A percentile compares a stretch with the other conserved stretches of the same genome.
These are phyloP conservation scores for Hyles vespertilio DNA, from an alignment of 1,140 invertebrate species.

Conservation along the genomic window DNA sequence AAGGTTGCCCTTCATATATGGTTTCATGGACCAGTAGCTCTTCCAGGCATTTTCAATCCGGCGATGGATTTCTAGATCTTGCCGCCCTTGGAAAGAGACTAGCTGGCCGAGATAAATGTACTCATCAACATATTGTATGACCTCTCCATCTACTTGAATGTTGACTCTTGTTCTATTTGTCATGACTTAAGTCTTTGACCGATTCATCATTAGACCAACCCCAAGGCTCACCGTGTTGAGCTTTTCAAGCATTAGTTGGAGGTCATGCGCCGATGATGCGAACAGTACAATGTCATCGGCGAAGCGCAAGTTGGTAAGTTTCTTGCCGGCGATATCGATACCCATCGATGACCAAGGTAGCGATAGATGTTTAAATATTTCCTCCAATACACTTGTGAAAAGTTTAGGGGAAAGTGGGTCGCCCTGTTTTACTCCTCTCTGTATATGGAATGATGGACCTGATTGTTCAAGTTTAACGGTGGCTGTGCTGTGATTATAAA, in stretches of 20 bases:
- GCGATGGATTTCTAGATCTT: too few relatives aligned
- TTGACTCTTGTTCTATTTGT: background rate
- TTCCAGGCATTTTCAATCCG: slow-evolving; percentile 14
- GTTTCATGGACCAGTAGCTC: slow-evolving; percentile 14
- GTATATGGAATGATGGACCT: slow-evolving; percentile 6
- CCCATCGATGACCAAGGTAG: background rate
- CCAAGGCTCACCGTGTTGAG: slow-evolving; percentile 4
- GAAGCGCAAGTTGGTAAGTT: slow-evolving; percentile 9
- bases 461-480: background rate
- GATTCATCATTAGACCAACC: slow-evolving; percentile 8
- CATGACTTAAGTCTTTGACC: slow-evolving; percentile 6
- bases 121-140: slow-evolving; percentile 5
- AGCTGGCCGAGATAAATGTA: slow-evolving; percentile 9
- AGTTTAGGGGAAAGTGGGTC: slow-evolving; percentile 10
- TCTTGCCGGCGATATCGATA: slow-evolving; percentile 1
- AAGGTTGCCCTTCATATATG: slow-evolving; percentile 4
- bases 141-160: background rate
- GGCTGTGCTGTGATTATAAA: slow-evolving; percentile 8
- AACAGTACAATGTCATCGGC: slow-evolving; percentile 7
- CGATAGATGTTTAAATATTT: slow-evolving; percentile 1
- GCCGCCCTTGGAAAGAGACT: slow-evolving; percentile 8
- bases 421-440: slow-evolving; percentile 9
- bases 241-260: slow-evolving; percentile 2
- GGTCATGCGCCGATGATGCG: background rate
- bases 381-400: slow-evolving; percentile 1